Base-by-base conservation (phyloP, 2,797 vertebrate genomes). In the Cottoperca gobio region DNA sequence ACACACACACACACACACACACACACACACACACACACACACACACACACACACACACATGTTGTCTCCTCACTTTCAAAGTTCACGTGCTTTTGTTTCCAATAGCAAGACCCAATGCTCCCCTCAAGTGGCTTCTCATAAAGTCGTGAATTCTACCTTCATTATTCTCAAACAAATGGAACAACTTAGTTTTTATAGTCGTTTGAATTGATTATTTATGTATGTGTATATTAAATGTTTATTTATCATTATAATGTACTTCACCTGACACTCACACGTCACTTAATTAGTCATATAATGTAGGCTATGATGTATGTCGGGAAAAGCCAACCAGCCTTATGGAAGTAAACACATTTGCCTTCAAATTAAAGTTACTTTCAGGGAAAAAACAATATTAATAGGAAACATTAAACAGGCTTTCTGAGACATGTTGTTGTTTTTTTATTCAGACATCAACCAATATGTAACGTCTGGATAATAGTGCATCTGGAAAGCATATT, bases 301-400 rank as follows among this genome's bases (percentile, higher is more conserved):
- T 64, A 57, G 33, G 10, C n/a, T 3, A 21, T 26, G 6, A 16
- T 42, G 4, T 23, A 33, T 40, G 50, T 31, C 23, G 12, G 10
- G 2, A 6, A 14, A 12, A 7, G 16, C 19, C 5, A 8, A 11
- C 5, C n/a, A 63, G 8, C 9, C 19, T 8, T 21, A 26, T 26
- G 24, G 23, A 23, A 76, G 39, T 42, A 2, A 19, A 58, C 16
- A 13, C 2, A 16, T 8, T 17, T 65, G 0, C 24, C 33, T 82
- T 82, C 73, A 82, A 37, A 82, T 64, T 86, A 84, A 86, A 63
- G 1, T 8, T 48, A 5, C 2, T n/a, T 35, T 21, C 1, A 11
- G 2, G 4, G 26, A 17, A 31, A 48, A 3, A 31, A 31, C 5
- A 37, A 57, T 3, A 37, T 39, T 10, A 16, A 28, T 12, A 12